phyloP scores from a whole-genome alignment of 2,113 vertebrate species.

The Uria aalge region DNA sequence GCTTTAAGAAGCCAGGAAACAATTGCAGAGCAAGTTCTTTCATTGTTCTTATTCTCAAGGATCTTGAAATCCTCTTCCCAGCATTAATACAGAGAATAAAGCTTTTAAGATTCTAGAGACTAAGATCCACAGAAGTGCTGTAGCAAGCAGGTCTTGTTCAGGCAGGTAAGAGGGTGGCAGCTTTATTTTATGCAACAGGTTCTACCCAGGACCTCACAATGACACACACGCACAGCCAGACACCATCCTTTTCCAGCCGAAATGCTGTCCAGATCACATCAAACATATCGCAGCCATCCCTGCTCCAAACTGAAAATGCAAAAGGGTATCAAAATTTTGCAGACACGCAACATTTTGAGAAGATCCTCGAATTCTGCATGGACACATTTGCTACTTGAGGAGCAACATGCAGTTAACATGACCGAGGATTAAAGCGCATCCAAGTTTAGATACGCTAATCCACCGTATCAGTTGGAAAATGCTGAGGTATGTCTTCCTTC shows the following conservation, averaged over 20 bases:
- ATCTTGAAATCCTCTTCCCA: neutral
- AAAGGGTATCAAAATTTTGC: neutral
- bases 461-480: neutral
- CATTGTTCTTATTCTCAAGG: neutral
- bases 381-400: neutral
- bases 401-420: neutral
- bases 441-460: neutral
- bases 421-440: neutral
- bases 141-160: neutral
- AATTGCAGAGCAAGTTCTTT: neutral
- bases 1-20: neutral
- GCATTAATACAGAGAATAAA: neutral
- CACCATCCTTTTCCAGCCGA: neutral
- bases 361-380: neutral
- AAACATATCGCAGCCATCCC: neutral
- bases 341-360: neutral
- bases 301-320: neutral
- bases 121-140: neutral
- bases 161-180: neutral
- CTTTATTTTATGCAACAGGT: neutral
- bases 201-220: neutral
- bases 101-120: neutral
- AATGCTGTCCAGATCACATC: neutral
- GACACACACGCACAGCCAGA: neutral
- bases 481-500: neutral